phyloP scores from a whole-genome alignment of 2,888 invertebrate genomes.

The Mactromeris polynyma region DNA sequence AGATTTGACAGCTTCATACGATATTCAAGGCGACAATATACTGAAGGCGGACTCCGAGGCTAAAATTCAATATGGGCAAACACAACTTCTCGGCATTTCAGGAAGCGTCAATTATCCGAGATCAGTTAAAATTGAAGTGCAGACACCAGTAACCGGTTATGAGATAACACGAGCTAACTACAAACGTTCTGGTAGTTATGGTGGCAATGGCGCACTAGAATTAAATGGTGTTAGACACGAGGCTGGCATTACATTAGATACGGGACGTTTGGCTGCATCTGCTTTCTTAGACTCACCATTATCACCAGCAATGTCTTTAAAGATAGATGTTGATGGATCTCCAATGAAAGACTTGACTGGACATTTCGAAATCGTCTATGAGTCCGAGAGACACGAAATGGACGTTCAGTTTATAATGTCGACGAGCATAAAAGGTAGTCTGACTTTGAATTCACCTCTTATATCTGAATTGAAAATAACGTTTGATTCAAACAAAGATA shows the following conservation, averaged over 20 bases:
- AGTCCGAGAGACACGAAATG: neutral
- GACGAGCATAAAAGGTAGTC: neutral
- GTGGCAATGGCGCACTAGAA: conserved; percentile 14
- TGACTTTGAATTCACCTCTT: neutral
- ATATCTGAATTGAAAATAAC: neutral
- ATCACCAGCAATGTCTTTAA: conserved; percentile 18
- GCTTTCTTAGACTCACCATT: conserved; percentile 13
- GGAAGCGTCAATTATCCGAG: conserved; percentile 6
- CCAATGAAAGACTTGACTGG: conserved; percentile 9
- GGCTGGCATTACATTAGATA: neutral
- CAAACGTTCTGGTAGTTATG: conserved; percentile 19
- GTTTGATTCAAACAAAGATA: neutral
- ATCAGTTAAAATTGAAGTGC: neutral
- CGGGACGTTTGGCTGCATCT: neutral
- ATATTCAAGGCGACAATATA: neutral
- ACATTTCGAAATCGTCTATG: neutral
- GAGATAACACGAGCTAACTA: neutral
- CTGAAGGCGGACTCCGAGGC: neutral
- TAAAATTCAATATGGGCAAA: conserved; percentile 10
- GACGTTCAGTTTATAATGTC: neutral
- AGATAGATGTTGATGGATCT: neutral
- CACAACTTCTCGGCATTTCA: neutral
- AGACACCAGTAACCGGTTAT: conserved; percentile 17
- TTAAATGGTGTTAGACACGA: conserved; percentile 18
- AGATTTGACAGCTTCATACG: conserved; percentile 8